Evolutionary conservation across 1,140 invertebrate species (phyloP).

Genomic region (Lamellibrachia luymesi): DNA sequence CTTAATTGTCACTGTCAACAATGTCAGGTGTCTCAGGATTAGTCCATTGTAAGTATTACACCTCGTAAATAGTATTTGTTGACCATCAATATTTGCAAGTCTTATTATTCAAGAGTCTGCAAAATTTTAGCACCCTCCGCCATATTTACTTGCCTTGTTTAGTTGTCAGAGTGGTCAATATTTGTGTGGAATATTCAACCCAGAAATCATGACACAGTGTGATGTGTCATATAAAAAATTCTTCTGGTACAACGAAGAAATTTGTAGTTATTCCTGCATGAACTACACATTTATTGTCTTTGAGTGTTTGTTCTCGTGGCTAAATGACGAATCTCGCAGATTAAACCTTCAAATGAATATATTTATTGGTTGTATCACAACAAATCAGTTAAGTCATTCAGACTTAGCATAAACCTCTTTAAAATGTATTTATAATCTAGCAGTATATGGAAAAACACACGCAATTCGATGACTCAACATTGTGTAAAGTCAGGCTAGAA

Average conservation of each 20-base stretch:
- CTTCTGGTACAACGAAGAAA: background rate
- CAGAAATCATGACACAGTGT: background rate
- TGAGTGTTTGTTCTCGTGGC: background rate
- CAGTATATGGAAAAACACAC: too few species aligned
- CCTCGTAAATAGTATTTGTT: background rate
- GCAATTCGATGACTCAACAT: too few species aligned
- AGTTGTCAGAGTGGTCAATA: background rate
- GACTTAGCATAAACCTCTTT: background rate
- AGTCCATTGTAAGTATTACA: background rate
- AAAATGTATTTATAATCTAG: background rate
- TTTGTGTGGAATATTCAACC: background rate
- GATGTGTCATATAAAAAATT: background rate
- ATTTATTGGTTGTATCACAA: background rate
- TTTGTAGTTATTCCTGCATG: background rate
- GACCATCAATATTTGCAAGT: background rate
- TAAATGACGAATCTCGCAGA: background rate
- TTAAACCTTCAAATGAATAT: background rate
- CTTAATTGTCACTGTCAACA: background rate
- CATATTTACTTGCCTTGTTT: background rate
- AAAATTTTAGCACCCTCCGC: background rate
- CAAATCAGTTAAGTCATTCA: background rate
- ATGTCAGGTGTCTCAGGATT: background rate
- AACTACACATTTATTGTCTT: background rate
- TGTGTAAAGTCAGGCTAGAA: too few species aligned
- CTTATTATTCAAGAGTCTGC: background rate